A percentile compares a stretch with the other conserved stretches of the same genome.
Evolutionary conservation across 2,797 vertebrate genomes (phyloP).

Genomic region (Tapera naevia): DNA sequence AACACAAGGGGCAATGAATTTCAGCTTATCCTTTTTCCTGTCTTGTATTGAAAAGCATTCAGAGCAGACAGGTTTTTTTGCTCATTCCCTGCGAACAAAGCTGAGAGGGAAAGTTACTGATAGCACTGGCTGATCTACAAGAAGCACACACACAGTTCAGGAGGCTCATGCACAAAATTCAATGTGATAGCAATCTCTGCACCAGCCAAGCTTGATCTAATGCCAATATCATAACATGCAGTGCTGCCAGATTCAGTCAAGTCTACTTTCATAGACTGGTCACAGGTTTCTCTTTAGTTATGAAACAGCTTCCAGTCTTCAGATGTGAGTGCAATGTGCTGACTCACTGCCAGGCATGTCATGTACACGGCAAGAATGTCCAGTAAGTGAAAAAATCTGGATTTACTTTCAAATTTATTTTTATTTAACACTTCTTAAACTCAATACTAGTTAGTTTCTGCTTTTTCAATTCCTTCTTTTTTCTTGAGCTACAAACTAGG

Average conservation of each 20-base stretch:
- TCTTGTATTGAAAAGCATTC: not conserved
- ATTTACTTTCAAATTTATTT: constrained; percentile 39
- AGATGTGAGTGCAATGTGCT: not conserved
- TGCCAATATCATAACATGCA: rapidly evolving
- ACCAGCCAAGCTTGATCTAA: not conserved
- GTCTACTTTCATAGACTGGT: not conserved
- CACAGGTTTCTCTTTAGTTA: not conserved
- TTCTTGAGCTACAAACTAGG: not conserved
- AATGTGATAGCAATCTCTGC: not conserved
- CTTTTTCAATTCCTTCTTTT: not conserved
- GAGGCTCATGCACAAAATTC: not conserved
- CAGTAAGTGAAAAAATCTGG: constrained; percentile 14
- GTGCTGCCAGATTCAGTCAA: not conserved
- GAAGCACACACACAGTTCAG: not conserved
- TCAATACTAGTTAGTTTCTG: not conserved
- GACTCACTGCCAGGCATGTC: constrained; percentile 19
- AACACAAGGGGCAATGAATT: not conserved
- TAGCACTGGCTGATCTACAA: not conserved
- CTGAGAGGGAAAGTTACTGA: not conserved
- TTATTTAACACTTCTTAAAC: not conserved
- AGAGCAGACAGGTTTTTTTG: not conserved
- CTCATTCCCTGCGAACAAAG: not conserved
- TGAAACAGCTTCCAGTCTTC: constrained; percentile 12
- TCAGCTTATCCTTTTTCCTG: not conserved
- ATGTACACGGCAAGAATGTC: not conserved